Evolutionary conservation across 2,797 vertebrate genomes (phyloP), one percentile per base, ranked within the genome.

Genomic region (Kryptolebias ocellatus): DNA sequence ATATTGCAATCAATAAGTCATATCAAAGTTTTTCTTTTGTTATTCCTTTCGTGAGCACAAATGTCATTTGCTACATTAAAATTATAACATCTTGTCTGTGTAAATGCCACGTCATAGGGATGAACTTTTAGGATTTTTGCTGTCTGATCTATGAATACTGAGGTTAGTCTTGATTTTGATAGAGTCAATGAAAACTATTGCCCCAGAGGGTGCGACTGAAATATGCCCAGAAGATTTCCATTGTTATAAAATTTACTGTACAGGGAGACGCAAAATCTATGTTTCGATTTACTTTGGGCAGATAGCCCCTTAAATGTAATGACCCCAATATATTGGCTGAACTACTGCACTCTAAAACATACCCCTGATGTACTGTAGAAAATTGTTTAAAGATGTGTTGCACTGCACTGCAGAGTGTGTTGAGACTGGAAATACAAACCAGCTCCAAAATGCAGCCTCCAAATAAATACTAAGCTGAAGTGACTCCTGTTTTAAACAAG

Each of bases 1-100:
- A 61, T 67, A 18, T 4, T 44, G 42, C 52, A 46, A 51, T 54
- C 37, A 56, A 55, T 53, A 34, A 64, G 54, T 70, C 28, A 55
- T 29, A 62, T 55, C 5, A 71, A 45, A 29, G 24, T 63, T n/a
- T 50, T 14, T 15, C 37, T 55, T 47, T 34, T 59, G 18, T 20
- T 56, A 12, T 11, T 60, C 45, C 39, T 60, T 16, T n/a, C 20
- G 47, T 18, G 42, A 67, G 50, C 37, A 66, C 11, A 58, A 50
- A 45, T 73, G 46, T 29, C 27, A 50, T 6, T 59, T 28, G 29
- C 5, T 51, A 28, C n/a, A 67, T 15, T 8, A 0, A 45, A 4
- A 62, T 55, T 10, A 44, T 14, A 16, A 51, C n/a, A 53, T 57
- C 27, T 53, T 42, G 7, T 53, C 17, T 53, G 37, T 55, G 12